These are phyloP conservation scores for Irena cyanogastra DNA, from an alignment of 2,113 vertebrate genomes.

Conservation along the genomic window DNA sequence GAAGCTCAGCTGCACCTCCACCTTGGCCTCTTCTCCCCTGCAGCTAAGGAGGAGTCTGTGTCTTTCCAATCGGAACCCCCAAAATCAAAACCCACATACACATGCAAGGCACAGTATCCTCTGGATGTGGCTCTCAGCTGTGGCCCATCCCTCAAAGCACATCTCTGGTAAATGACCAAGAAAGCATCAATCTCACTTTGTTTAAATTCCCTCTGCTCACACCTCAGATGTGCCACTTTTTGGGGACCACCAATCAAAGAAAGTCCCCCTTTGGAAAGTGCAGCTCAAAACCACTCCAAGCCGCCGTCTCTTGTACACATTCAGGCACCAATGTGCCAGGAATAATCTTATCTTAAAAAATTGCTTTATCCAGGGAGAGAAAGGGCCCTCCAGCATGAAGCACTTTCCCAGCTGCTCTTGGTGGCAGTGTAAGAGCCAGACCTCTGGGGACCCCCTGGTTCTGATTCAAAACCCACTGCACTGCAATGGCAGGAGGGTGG, in stretches of 20 bases:
- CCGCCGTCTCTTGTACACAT: not conserved
- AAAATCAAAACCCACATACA: not conserved
- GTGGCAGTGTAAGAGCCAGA: not conserved
- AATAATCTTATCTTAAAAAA: not conserved
- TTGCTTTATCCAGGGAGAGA: accelerated
- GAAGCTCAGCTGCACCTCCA: not conserved
- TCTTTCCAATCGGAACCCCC: not conserved
- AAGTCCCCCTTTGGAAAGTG: not conserved
- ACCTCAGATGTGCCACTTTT: not conserved
- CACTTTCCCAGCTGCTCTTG: accelerated
- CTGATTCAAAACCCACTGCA: not conserved
- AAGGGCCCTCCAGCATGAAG: not conserved
- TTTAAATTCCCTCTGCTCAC: not conserved
- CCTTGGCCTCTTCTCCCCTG: not conserved
- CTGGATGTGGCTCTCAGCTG: not conserved
- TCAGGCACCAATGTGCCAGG: accelerated
- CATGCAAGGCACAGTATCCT: not conserved
- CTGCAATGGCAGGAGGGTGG: not conserved
- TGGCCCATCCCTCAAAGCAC: accelerated
- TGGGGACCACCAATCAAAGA: accelerated
- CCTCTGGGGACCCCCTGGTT: not conserved
- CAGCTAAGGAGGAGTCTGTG: not conserved
- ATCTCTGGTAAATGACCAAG: not conserved
- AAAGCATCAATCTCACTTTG: not conserved
- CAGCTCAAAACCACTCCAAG: not conserved